Evolutionary conservation across 2,113 vertebrate species (phyloP).

Genomic region (Atractosteus spatula): DNA sequence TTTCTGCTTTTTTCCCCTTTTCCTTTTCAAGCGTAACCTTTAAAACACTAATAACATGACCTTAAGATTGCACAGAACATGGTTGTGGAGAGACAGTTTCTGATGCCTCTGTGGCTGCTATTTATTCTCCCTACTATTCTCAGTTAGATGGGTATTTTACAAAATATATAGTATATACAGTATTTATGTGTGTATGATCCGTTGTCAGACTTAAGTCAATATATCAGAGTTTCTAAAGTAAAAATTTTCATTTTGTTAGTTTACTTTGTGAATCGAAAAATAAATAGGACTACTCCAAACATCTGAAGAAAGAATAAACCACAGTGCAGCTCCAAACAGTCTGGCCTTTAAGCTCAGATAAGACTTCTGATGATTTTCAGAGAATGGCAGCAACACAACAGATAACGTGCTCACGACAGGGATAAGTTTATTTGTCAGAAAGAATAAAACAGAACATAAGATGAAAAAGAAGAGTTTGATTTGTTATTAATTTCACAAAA

Average conservation of each 20-base stretch:
- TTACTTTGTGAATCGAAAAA: background rate
- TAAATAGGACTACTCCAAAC: background rate
- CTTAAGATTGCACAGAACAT: slow-evolving; percentile 26
- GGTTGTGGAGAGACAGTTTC: background rate
- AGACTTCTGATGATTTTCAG: background rate
- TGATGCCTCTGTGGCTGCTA: background rate
- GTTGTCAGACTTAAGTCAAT: background rate
- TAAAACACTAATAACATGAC: slow-evolving; percentile 38
- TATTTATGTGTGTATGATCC: background rate
- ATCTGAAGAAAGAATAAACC: too few relatives aligned
- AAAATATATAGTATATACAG: background rate
- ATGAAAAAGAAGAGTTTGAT: background rate
- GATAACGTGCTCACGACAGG: background rate
- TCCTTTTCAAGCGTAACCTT: slow-evolving; percentile 43
- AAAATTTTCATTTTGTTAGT: background rate
- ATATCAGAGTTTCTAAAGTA: slow-evolving; percentile 14
- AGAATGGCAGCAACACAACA: background rate
- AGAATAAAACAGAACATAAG: background rate
- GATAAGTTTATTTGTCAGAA: background rate
- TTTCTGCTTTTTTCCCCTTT: slow-evolving; percentile 20
- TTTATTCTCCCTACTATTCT: slow-evolving; percentile 7
- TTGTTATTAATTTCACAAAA: too few relatives aligned
- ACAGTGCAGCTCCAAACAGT: background rate
- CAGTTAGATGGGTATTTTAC: background rate
- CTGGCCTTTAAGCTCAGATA: slow-evolving; percentile 5